Base-by-base conservation (phyloP, 1,140 invertebrate species). In the Bombus affinis region DNA sequence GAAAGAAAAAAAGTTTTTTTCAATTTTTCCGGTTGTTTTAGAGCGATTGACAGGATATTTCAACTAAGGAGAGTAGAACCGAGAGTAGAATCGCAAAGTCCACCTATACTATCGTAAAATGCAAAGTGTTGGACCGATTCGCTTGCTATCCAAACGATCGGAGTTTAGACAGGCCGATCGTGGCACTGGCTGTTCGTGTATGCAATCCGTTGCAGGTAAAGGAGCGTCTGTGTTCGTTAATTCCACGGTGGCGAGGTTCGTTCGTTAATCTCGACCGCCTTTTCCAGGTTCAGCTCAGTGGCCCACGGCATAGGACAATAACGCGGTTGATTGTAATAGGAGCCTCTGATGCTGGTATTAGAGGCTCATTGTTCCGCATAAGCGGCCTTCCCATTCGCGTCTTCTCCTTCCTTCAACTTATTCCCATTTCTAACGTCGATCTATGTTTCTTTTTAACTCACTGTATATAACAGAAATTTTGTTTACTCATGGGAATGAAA, bases 251-350 rank as follows among this genome's bases (percentile, higher is more conserved):
- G 62, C 44, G 74, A 39, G 82, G 62, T 78, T 76, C 74, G 57
- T 85, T 88, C 86, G 74, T 88, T 85, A 87, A 90, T 89, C 88
- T 71, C 74, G 74, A 77, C 88, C 88, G 88, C 88, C 88, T 89
- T 89, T 90, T 89, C 85, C 78, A 84, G 32, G 68, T 89, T 87
- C 57, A 47, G 65, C 42, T 89, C 83, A 85, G 42, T 59, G 76
- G 81, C 70, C 35, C 66, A 62, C 59, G 32, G 68, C 42, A 22
- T 77, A 80, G 88, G 87, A 92, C 88, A 92, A 92, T 92, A 91
- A 92, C 86, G 81, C 81, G 78, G 86, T 87, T 90, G 89, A 92
- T 92, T 92, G 89, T 91, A 89, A 90, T 86, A 86, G 83, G 47
- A 76, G 81, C 53, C 86, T 57, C 47, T 57, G 73, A 39, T 73